Evolutionary conservation across 2,888 invertebrate species (phyloP), one percentile per base, ranked within the genome.

Genomic region (Xanthia togata): DNA sequence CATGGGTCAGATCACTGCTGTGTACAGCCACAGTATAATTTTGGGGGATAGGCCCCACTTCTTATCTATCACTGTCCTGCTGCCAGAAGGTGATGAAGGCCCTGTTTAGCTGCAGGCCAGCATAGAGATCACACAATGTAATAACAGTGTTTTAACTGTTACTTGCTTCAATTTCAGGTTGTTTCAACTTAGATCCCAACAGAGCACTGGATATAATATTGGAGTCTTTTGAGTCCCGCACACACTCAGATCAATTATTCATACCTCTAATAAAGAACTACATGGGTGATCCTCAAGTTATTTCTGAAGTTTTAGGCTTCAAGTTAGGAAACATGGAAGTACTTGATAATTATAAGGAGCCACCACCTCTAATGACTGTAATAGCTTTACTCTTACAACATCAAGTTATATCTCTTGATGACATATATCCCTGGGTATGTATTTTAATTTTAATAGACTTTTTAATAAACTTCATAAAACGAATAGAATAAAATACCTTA

Each of bases 141-240:
- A 55, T 55, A 55, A 55, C 17, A 1, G 11, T 63, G 35, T 44
- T 55, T 60, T 55, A 47, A 62, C 5, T 20, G 44, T 59, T 12
- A 53, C 35, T 65, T 68, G 12, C 26, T 81, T 50, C 5, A 77
- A 75, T 97, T 96, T 65, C 93, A 99, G 99, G 99, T 91, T 99
- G 99, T 94, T 99, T 99, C 94, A 99, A 99, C 96, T 97, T 99
- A 93, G 99, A 99, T 96, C 99, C 99, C 8, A 99, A 99, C 94
- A 97, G 99, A 91, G 99, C 99, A 23, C 96, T 99, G 85, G 99
- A 99, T 93, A 98, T 99, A 82, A 98, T 99, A 88, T 96, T 99
- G 89, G 99, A 99, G 95, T 98, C 99, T 47, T 99, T 99, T 96
- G 99, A 99, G 93, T 98, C 98, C 86, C 97, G 98, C 74, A 98